Conservation (phyloP, 2,113 vertebrate species). For the Saccopteryx bilineata region DNA sequence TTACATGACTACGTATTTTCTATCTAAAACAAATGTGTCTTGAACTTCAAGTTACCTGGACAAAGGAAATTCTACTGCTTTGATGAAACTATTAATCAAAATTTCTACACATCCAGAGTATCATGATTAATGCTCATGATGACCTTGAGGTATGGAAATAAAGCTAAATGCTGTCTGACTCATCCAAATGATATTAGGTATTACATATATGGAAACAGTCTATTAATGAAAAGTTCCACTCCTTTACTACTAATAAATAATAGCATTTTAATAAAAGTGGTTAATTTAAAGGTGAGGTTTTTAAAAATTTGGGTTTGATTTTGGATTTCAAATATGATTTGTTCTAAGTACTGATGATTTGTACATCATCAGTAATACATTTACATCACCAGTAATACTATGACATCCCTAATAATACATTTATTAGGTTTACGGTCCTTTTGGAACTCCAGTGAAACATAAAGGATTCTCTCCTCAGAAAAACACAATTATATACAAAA, state of each 20-base stretch:
- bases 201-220: background rate
- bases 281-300: slow-evolving; percentile 28
- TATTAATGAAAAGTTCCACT: background rate
- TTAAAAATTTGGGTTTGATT: background rate
- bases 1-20: background rate
- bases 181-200: background rate
- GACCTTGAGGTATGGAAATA: background rate
- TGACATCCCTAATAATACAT: background rate
- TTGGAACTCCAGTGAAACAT: background rate
- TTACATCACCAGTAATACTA: background rate
- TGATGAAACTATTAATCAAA: background rate
- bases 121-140: background rate
- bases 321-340: slow-evolving; percentile 10
- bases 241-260: background rate
- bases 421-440: background rate
- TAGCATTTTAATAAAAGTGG: background rate
- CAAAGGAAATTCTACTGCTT: background rate
- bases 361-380: background rate
- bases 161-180: slow-evolving; percentile 1
- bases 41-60: slow-evolving; percentile 3
- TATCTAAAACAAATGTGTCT: slow-evolving; percentile 19
- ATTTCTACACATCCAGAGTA: background rate
- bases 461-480: background rate
- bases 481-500: background rate
- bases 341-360: background rate